phyloP scores from a whole-genome alignment of 2,888 invertebrate genomes.

The Drosophila conformis region DNA sequence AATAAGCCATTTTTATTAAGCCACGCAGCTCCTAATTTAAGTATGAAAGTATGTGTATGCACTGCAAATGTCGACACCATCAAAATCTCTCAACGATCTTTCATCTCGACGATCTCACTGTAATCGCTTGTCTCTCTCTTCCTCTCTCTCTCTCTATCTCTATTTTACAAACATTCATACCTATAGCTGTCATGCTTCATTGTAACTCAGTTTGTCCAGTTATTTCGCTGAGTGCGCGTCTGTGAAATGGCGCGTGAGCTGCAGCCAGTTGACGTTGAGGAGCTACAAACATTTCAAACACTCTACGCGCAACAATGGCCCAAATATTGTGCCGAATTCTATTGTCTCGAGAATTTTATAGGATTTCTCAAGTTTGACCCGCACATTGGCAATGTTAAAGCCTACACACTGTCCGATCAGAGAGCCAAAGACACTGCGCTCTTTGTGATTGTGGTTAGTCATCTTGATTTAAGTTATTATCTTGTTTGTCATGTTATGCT shows the following conservation, averaged over 20 bases:
- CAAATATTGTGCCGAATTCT: constrained; percentile 69
- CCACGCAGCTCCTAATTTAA: too few species aligned
- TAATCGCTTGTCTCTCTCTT: neutral
- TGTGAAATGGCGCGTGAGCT: constrained; percentile 16
- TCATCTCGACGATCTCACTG: neutral
- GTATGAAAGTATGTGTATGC: too few species aligned
- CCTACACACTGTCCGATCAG: constrained; percentile 37
- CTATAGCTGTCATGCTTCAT: accelerated
- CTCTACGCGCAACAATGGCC: constrained; percentile 60
- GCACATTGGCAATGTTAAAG: constrained; percentile 31
- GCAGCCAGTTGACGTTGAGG: constrained; percentile 25
- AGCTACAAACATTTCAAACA: constrained; percentile 28
- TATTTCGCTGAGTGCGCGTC: neutral
- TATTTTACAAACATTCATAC: neutral
- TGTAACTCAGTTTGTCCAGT: constrained; percentile 12
- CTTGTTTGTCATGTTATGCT: accelerated
- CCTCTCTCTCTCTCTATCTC: neutral
- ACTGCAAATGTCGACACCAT: too few species aligned
- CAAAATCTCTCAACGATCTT: neutral
- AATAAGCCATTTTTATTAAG: too few species aligned
- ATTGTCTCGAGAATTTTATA: constrained; percentile 71
- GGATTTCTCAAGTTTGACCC: constrained; percentile 45
- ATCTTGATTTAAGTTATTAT: neutral
- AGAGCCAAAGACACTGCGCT: constrained; percentile 54
- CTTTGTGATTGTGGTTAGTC: constrained; percentile 59